Base-by-base conservation (phyloP, 2,113 vertebrate species). In the Sinocyclocheilus anophthalmus region DNA sequence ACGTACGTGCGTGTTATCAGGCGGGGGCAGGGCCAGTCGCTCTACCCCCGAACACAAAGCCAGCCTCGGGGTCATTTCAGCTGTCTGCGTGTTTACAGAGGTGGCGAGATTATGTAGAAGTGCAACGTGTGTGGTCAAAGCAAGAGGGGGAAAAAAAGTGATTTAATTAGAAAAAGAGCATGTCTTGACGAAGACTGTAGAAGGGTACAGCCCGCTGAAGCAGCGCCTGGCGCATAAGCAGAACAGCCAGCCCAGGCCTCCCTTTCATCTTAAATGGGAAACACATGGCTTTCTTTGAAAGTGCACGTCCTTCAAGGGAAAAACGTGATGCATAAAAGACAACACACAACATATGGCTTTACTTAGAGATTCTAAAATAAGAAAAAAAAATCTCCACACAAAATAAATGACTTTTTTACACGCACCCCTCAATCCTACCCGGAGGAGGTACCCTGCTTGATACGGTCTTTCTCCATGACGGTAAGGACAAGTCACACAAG, bases 231-330 rank as follows among this genome's bases (percentile, higher is more conserved):
- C 63, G 81, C 87, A 81, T 26, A 86, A 76, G 87, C 88, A 88
- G 70, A 84, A 85, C 84, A 85, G 61, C 67, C 84, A 59, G 30
- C 75, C 30, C 73, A 76, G 65, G 48, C 42, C 59, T 59, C 37
- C 61, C 91, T 92, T 91, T 92, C 85, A 92, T 91, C 83, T 89
- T 81, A 88, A 92, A 92, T 90, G 80, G 14, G 76, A 90, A 91
- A 87, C 91, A 92, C 86, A 90, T 92, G 91, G 86, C 67, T 70
- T 30, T 76, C 73, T 83, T 73, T 77, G 39, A 87, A 90, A 88
- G 59, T 22, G 67, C 67, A 88, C 76, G 39, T 84, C 86, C 86
- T 88, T 84, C 84, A 89, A 88, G 76, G 39, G 69, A 69, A 87
- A 85, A 30, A 57, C 26, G 72, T 86, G 83, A 90, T 86, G 85